phyloP scores from a whole-genome alignment of 2,888 invertebrate species.

The Halictus quadricinctus region DNA sequence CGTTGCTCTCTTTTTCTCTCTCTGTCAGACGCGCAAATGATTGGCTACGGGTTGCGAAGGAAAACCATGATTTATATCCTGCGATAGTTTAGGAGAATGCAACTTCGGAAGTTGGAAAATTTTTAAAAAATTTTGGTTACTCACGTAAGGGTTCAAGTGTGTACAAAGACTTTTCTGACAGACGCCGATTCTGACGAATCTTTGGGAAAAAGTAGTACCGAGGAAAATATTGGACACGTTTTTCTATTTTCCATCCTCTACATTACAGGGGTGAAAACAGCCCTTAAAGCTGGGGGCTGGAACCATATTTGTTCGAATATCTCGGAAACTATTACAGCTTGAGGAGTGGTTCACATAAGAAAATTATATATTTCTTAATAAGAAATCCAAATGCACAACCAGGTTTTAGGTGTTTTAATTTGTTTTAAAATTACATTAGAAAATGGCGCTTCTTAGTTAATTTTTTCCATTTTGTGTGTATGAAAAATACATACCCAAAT shows the following conservation, averaged over 20 bases:
- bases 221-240: neutral
- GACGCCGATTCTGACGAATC: neutral
- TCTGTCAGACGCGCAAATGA: neutral
- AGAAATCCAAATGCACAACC: neutral
- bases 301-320: neutral
- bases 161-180: neutral
- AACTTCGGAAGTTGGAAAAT: neutral
- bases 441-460: neutral
- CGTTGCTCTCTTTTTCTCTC: neutral
- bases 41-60: neutral
- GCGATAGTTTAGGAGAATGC: neutral
- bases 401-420: neutral
- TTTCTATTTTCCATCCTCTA: neutral
- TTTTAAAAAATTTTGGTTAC: too few species aligned
- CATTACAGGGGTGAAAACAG: neutral
- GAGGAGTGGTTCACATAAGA: neutral
- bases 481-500: too few species aligned
- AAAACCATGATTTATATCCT: neutral
- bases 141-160: neutral
- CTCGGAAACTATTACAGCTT: neutral
- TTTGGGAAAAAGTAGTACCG: neutral
- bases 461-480: too few species aligned
- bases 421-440: neutral
- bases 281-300: neutral
- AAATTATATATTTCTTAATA: neutral